These are phyloP conservation scores for Limnodromus scolopaceus DNA, from an alignment of 2,797 vertebrate species.

Conservation along the genomic window DNA sequence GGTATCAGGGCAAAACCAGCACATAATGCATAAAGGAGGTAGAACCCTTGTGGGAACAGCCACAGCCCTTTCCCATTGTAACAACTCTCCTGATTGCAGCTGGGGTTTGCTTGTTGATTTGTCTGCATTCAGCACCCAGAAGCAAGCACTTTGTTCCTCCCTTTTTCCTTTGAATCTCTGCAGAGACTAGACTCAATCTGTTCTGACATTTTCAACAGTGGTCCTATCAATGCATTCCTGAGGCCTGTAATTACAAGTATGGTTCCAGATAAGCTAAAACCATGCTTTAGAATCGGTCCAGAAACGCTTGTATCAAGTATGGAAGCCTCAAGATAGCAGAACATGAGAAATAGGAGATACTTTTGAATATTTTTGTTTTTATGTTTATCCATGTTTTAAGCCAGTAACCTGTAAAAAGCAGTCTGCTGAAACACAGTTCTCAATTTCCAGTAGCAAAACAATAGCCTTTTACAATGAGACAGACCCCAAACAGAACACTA, in stretches of 20 bases:
- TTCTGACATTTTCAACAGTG: not conserved
- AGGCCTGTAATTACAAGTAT: not conserved
- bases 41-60: not conserved
- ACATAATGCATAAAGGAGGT: not conserved
- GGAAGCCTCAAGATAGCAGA: not conserved
- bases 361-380: not conserved
- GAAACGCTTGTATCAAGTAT: not conserved
- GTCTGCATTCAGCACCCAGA: not conserved
- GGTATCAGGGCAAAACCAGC: not conserved
- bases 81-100: not conserved
- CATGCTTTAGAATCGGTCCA: not conserved
- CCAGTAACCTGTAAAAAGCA: not conserved
- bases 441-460: not conserved
- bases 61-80: not conserved
- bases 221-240: not conserved
- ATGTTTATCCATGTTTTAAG: not conserved
- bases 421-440: not conserved
- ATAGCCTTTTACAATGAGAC: not conserved
- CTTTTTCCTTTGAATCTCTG: not conserved
- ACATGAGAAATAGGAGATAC: not conserved
- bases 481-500: not conserved
- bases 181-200: not conserved
- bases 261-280: not conserved
- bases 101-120: not conserved
- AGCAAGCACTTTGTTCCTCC: rapidly evolving